phyloP scores from a whole-genome alignment of 1,140 invertebrate genomes.

The Macrobrachium rosenbergii region DNA sequence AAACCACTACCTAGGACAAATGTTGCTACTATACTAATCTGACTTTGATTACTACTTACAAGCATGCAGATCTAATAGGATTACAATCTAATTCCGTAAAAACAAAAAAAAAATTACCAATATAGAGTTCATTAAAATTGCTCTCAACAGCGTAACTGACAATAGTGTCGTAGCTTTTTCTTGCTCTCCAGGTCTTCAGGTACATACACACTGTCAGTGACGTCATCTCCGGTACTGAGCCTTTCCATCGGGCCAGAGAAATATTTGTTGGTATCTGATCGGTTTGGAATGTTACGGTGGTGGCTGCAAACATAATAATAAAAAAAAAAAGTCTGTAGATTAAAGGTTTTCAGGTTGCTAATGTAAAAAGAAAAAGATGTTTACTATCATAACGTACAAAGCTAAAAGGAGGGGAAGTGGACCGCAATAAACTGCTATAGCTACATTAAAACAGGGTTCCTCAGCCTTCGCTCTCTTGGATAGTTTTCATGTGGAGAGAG shows the following conservation, averaged over 20 bases:
- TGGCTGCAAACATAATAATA: not conserved
- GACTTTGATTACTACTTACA: not conserved
- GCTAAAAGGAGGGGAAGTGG: no score
- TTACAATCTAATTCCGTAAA: not conserved
- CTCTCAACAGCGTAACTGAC: slow-evolving; percentile 16
- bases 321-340: not conserved
- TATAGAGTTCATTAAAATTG: not conserved
- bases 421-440: no score
- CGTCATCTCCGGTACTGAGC: not conserved
- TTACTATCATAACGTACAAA: no score
- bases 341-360: no score
- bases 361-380: no score
- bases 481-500: no score
- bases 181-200: slow-evolving; percentile 1
- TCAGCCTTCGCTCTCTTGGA: no score
- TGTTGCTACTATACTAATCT: not conserved
- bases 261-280: slow-evolving; percentile 6
- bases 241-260: not conserved
- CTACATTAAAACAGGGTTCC: no score
- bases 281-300: slow-evolving; percentile 2
- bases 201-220: slow-evolving; percentile 5
- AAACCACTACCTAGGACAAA: no score
- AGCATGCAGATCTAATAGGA: not conserved
- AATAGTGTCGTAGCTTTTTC: not conserved
- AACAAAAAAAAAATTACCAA: not conserved